Conservation (phyloP, 2,888 invertebrate genomes). For the Pyrrhia umbra region DNA sequence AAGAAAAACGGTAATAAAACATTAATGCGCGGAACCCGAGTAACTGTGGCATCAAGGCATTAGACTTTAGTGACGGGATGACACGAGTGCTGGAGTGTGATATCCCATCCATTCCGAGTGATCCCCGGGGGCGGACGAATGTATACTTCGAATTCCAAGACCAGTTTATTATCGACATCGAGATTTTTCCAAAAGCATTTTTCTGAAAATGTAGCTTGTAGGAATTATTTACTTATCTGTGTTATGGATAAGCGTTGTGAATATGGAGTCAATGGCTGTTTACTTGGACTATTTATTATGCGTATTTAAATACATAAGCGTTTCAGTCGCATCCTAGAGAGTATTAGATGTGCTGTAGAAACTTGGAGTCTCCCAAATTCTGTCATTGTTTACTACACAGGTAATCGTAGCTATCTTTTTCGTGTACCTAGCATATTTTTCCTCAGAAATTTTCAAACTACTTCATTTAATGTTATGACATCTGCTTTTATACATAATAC, state of each 20-base stretch:
- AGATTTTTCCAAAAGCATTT: constrained; percentile 6
- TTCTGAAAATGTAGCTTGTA: constrained; percentile 3
- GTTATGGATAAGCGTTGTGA: background rate
- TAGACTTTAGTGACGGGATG: constrained; percentile 16
- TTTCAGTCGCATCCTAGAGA: too few species aligned
- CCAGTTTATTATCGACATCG: constrained; percentile 41
- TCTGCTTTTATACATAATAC: too few species aligned
- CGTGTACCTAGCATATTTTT: too few species aligned
- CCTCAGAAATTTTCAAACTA: too few species aligned
- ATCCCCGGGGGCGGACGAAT: constrained; percentile 58
- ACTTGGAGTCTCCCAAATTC: too few species aligned
- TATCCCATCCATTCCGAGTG: constrained; percentile 51
- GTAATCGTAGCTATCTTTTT: too few species aligned
- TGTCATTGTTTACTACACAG: too few species aligned
- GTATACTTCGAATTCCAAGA: constrained; percentile 39
- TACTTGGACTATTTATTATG: too few species aligned
- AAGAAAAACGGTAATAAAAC: constrained; percentile 6
- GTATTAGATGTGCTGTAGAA: too few species aligned
- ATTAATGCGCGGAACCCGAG: background rate
- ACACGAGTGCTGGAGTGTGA: constrained; percentile 31
- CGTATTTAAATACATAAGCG: too few species aligned
- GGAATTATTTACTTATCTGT: too few species aligned
- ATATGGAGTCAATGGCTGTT: background rate
- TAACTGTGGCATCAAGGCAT: constrained; percentile 9
- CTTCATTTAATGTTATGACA: too few species aligned